These are phyloP conservation scores for Chaitophorus viminalis DNA, from an alignment of 2,888 invertebrate genomes.

Conservation along the genomic window DNA sequence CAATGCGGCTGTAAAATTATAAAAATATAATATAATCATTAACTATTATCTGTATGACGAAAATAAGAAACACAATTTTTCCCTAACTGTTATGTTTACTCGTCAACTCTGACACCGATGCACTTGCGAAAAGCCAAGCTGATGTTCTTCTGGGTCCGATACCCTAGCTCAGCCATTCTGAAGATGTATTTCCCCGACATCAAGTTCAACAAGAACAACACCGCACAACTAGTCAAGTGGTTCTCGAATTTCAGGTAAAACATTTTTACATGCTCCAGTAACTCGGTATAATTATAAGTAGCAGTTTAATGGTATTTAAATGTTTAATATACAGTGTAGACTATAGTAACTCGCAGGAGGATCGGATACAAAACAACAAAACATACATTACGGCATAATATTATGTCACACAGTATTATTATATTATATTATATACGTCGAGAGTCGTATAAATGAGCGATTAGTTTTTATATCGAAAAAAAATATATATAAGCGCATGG, in stretches of 20 bases:
- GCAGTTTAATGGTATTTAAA: neutral
- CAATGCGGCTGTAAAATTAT: neutral
- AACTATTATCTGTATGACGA: neutral
- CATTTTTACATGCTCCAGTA: slow-evolving; percentile 50
- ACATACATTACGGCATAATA: neutral
- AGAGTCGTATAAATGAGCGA: neutral
- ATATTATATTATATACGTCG: neutral
- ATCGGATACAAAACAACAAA: neutral
- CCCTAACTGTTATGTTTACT: slow-evolving; percentile 83
- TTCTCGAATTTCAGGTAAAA: slow-evolving; percentile 99
- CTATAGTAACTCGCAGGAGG: neutral
- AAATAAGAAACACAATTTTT: slow-evolving; percentile 67
- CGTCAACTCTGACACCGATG: slow-evolving; percentile 98
- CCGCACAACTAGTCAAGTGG: slow-evolving; percentile 99
- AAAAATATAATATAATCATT: neutral
- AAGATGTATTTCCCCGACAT: slow-evolving; percentile 99
- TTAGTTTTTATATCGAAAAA: slow-evolving; percentile 18
- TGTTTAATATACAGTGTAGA: neutral
- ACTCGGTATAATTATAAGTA: neutral
- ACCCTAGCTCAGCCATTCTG: slow-evolving; percentile 97
- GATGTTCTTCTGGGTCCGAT: slow-evolving; percentile 99
- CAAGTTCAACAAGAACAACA: slow-evolving; percentile 99
- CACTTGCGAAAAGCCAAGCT: slow-evolving; percentile 99
- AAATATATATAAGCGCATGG: slow-evolving; percentile 9
- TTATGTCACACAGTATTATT: neutral